These are phyloP conservation scores for Zygogramma bicolorata DNA, from an alignment of 2,888 invertebrate species.

Conservation along the genomic window DNA sequence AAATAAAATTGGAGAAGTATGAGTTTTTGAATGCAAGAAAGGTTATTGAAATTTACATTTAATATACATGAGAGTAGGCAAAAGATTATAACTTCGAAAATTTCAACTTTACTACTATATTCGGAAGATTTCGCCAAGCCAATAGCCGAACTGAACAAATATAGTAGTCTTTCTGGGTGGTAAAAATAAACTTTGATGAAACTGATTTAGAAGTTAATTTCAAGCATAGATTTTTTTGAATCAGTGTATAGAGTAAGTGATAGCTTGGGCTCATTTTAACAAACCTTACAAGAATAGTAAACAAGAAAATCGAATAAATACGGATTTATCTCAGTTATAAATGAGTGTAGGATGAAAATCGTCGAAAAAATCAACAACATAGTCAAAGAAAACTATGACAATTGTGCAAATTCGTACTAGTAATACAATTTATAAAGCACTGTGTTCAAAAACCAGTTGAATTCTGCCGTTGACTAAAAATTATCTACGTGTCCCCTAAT, in stretches of 20 bases:
- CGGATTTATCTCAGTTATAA: neutral
- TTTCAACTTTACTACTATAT: neutral
- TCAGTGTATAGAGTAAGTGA: constrained; percentile 5
- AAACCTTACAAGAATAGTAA: constrained; percentile 3
- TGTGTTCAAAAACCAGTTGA: neutral
- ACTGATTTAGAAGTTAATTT: neutral
- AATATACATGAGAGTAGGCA: constrained; percentile 10
- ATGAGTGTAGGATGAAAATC: neutral
- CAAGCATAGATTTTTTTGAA: neutral
- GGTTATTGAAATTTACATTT: neutral
- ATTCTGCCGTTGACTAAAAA: neutral
- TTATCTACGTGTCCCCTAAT: neutral
- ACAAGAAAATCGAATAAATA: neutral
- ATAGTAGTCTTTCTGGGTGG: neutral
- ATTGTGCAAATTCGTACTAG: neutral
- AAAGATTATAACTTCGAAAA: neutral
- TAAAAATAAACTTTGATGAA: neutral
- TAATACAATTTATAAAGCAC: neutral
- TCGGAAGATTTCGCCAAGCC: neutral
- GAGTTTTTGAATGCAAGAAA: constrained; percentile 14
- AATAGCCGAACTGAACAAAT: too few relatives aligned
- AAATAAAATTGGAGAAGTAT: constrained; percentile 13
- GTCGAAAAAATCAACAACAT: neutral
- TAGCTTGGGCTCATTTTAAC: constrained; percentile 36
- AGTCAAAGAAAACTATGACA: neutral